These are phyloP conservation scores for Penaeus monodon DNA, from an alignment of 2,888 invertebrate genomes.

Conservation along the genomic window DNA sequence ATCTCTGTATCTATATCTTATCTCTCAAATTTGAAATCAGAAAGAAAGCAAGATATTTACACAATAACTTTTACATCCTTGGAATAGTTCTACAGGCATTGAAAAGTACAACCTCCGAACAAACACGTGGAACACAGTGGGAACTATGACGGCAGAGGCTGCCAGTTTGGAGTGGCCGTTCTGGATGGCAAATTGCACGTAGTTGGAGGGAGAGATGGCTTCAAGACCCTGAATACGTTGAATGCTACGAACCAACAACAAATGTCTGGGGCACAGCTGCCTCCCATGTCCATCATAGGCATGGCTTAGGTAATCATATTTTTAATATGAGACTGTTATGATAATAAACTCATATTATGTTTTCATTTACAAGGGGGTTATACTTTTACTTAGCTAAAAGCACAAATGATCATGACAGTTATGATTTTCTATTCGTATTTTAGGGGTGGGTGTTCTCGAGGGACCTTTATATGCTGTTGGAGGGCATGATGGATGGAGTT, in stretches of 20 bases:
- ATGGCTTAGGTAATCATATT: constrained; percentile 70
- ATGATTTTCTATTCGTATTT: not conserved
- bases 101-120: constrained; percentile 88
- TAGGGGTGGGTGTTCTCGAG: constrained; percentile 77
- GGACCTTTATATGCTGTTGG: constrained; percentile 94
- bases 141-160: constrained; percentile 85
- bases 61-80: constrained; percentile 5
- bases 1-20: too few species aligned
- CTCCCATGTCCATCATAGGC: constrained; percentile 89
- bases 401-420: not conserved
- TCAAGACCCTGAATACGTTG: constrained; percentile 95
- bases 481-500: constrained; percentile 96
- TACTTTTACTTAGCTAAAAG: too few species aligned
- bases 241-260: constrained; percentile 87
- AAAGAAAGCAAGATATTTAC: too few species aligned
- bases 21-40: too few species aligned
- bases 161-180: constrained; percentile 92
- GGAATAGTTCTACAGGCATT: constrained; percentile 83
- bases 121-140: constrained; percentile 83
- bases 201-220: constrained; percentile 91
- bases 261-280: constrained; percentile 84
- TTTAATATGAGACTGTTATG: too few species aligned
- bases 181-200: constrained; percentile 80
- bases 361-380: too few species aligned
- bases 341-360: too few species aligned